Percentiles rank a stretch among this genome's conserved stretches.
phyloP scores from a whole-genome alignment of 2,888 invertebrate genomes.

The Strigamia crassipes region DNA sequence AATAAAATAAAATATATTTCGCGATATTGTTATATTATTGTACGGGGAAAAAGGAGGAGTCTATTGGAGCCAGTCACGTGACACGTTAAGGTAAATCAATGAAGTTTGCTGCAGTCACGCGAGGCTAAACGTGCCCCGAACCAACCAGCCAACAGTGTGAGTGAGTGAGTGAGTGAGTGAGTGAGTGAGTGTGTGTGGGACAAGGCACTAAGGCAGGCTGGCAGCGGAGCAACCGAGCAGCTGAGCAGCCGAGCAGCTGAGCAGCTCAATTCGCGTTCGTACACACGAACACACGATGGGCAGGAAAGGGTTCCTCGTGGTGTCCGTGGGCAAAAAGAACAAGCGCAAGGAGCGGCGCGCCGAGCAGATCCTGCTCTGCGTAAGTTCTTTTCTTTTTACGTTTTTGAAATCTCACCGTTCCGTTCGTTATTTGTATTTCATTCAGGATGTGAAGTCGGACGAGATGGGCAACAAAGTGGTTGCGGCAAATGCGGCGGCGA shows the following conservation, averaged over 20 bases:
- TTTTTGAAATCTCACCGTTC: no score
- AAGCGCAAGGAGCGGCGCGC: not conserved
- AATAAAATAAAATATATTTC: no score
- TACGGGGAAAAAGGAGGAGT: not conserved
- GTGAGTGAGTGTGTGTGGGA: not conserved
- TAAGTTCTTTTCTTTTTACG: no score
- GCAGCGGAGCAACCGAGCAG: not conserved
- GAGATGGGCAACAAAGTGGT: slow-evolving; percentile 10
- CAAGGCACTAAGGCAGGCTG: not conserved
- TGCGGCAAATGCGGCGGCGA: not conserved
- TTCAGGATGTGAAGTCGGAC: slow-evolving; percentile 5
- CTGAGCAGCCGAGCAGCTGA: no score
- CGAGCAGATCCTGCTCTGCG: slow-evolving; percentile 17
- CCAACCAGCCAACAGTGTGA: not conserved
- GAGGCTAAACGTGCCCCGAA: slow-evolving; percentile 8
- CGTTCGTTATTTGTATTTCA: not conserved
- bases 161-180: not conserved
- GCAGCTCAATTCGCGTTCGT: not conserved
- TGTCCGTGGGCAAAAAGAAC: not conserved
- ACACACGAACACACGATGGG: not conserved
- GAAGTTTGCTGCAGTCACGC: slow-evolving; percentile 42
- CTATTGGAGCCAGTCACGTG: not conserved
- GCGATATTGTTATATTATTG: no score
- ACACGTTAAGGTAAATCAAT: slow-evolving; percentile 25
- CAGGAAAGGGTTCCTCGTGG: slow-evolving; percentile 34